Evolutionary conservation across 2,797 vertebrate genomes (phyloP).

Genomic region (Malacoraja senta): DNA sequence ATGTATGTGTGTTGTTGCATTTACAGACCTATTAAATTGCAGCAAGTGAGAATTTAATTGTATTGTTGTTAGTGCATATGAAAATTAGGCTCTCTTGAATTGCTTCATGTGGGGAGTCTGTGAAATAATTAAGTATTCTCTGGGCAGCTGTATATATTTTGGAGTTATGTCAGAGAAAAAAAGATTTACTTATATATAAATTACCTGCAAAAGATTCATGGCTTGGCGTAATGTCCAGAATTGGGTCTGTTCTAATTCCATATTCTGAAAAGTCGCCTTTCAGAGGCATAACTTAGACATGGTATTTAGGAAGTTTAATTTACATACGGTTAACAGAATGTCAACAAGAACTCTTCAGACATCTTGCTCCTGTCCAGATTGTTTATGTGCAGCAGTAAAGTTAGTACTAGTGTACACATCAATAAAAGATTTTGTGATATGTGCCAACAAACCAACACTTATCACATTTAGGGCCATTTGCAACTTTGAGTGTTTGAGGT

Average conservation of each 20-base stretch:
- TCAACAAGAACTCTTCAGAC: not conserved
- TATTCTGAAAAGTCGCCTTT: not conserved
- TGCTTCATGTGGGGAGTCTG: not conserved
- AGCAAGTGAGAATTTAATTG: too few species aligned
- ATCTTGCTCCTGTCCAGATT: not conserved
- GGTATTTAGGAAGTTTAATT: not conserved
- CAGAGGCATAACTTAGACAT: not conserved
- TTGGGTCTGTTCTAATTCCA: not conserved
- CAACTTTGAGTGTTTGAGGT: slow-evolving; percentile 1
- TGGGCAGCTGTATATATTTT: not conserved
- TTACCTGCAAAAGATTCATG: not conserved
- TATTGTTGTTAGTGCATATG: too few species aligned
- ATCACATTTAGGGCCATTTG: slow-evolving; percentile 27
- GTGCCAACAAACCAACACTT: slow-evolving; percentile 14
- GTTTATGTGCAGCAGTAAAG: not conserved
- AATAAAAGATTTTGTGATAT: slow-evolving; percentile 9
- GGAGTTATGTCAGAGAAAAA: not conserved
- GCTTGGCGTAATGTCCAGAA: not conserved
- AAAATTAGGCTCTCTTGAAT: not conserved
- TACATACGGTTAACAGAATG: not conserved
- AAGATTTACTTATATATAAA: not conserved
- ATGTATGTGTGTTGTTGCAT: too few species aligned
- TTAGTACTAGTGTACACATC: not conserved
- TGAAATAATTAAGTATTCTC: not conserved
- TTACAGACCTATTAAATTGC: too few species aligned